A percentile compares a stretch with the other conserved stretches of the same genome.
Evolutionary conservation across 2,888 invertebrate genomes (phyloP).

Genomic region (Lithophane semibrunnea): DNA sequence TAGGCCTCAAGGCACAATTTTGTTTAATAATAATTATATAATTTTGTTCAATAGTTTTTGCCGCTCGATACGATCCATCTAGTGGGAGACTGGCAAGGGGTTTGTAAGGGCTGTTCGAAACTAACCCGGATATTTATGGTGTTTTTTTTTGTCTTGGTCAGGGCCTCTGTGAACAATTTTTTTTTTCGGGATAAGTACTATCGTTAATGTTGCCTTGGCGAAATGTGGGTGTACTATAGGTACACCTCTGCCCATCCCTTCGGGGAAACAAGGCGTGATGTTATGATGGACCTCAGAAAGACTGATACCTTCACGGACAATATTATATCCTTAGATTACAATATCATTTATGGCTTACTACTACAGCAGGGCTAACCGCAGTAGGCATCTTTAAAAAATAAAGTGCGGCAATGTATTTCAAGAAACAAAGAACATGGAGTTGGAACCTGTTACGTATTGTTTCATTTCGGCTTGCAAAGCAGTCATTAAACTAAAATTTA

Average conservation of each 20-base stretch:
- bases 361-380: not conserved
- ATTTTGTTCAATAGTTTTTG: conserved; percentile 10
- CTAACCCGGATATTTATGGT: not conserved
- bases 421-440: not conserved
- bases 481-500: not conserved
- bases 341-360: not conserved
- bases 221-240: no score
- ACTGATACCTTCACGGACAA: not conserved
- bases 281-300: not conserved
- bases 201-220: not conserved
- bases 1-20: not conserved
- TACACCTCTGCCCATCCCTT: no score
- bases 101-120: not conserved
- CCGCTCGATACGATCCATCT: not conserved
- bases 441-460: not conserved
- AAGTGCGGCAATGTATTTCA: not conserved
- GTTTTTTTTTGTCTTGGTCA: not conserved
- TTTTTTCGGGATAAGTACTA: not conserved
- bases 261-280: no score
- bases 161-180: not conserved
- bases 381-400: not conserved
- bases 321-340: no score
- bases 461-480: not conserved
- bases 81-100: not conserved
- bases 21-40: no score